Conservation (phyloP, 2,113 vertebrate genomes). For the Centrocercus urophasianus region DNA sequence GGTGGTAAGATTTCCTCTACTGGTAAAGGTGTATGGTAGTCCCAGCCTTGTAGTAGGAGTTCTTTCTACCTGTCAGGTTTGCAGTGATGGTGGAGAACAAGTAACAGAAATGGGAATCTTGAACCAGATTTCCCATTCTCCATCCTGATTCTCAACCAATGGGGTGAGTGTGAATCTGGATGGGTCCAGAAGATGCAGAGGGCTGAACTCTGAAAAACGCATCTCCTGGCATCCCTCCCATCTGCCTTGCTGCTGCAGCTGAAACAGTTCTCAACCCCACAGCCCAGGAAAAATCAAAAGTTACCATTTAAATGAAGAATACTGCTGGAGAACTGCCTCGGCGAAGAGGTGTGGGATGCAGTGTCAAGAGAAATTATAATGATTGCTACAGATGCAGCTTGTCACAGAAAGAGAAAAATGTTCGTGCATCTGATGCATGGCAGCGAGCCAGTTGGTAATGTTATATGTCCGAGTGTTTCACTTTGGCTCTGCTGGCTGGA, state of each 20-base stretch:
- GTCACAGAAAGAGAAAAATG: constrained; percentile 30
- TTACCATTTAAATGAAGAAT: constrained; percentile 42
- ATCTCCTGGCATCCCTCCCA: not conserved
- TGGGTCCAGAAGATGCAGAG: not conserved
- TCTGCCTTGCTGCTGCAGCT: not conserved
- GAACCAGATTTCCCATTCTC: not conserved
- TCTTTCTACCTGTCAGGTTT: not conserved
- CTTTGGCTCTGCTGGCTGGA: constrained; percentile 37
- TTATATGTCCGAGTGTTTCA: constrained; percentile 46
- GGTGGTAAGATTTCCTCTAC: constrained; percentile 20
- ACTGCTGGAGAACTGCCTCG: constrained; percentile 23
- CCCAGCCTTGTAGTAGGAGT: not conserved
- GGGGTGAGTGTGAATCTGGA: not conserved
- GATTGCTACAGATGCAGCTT: constrained; percentile 60
- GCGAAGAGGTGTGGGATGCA: constrained; percentile 21
- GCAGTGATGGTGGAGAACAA: not conserved
- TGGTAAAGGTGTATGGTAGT: not conserved
- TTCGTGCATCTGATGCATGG: constrained; percentile 27
- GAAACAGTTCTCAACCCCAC: not conserved
- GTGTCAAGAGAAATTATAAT: constrained; percentile 53
- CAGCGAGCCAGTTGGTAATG: constrained; percentile 48
- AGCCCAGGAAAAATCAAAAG: constrained; percentile 37
- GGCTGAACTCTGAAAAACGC: not conserved
- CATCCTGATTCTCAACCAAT: not conserved
- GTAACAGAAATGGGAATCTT: not conserved